Evolutionary conservation across 1,140 invertebrate species (phyloP), one percentile per base, ranked within the genome.

Genomic region (Rhizoglyphus robini): DNA sequence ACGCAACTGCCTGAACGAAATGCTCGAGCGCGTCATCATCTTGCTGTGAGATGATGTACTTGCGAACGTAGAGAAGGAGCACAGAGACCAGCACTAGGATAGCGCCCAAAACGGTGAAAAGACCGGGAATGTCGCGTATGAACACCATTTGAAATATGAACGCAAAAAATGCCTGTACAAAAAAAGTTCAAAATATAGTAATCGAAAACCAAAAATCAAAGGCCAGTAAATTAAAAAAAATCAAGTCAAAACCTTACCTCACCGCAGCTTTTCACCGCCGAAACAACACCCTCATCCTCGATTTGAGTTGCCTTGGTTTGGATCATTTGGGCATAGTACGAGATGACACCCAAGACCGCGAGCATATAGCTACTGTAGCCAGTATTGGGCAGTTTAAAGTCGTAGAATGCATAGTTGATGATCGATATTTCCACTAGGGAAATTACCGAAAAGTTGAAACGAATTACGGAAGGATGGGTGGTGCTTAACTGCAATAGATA

Each of bases 121-220:
- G 34, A 66, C 68, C 68, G 31, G 70, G 70, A 57, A 70, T 68
- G 65, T 65, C 62, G 38, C 54, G 34, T 32, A 70, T 63, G 2
- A 91, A 88, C 70, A 71, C 49, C 3, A 73, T 71, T 75, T 94
- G 88, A 88, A 88, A 92, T 63, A 91, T 79, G 73, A 94, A 93
- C 5, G 89, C 89, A 76, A 92, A 90, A 0, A 92, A 86, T 67
- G 93, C 92, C 57, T n/a, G n/a, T n/a, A n/a, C n/a, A n/a, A n/a
- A n/a, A n/a, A n/a, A n/a, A n/a, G n/a, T n/a, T n/a, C n/a, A n/a
- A n/a, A n/a, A n/a, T n/a, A n/a, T n/a, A n/a, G n/a, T n/a, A n/a
- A n/a, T n/a, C n/a, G n/a, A n/a, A n/a, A n/a, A n/a, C n/a, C n/a
- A n/a, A n/a, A n/a, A n/a, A n/a, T n/a, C n/a, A n/a, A n/a, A n/a